These are phyloP conservation scores for Asobara japonica DNA, from an alignment of 1,140 invertebrate genomes.

Conservation along the genomic window DNA sequence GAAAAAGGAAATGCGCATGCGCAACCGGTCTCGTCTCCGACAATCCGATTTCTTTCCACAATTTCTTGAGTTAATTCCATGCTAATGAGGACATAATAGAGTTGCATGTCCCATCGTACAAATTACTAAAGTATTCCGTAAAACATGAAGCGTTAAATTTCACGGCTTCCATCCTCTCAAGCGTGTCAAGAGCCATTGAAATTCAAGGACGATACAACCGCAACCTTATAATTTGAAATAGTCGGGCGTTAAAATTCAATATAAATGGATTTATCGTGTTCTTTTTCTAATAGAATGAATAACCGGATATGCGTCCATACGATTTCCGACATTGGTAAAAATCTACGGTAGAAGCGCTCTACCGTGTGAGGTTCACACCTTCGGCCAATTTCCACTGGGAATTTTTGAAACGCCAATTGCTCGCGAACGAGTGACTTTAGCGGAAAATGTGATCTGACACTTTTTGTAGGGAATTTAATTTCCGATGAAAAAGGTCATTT, in stretches of 20 bases:
- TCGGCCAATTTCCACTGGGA: too few species aligned
- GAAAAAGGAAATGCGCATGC: too few species aligned
- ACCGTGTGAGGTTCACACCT: too few species aligned
- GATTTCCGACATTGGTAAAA: neutral
- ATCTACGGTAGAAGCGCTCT: too few species aligned
- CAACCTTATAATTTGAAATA: neutral
- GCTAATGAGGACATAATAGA: neutral
- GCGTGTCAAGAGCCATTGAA: neutral
- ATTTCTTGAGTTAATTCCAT: neutral
- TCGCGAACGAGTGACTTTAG: too few species aligned
- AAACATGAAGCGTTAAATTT: neutral
- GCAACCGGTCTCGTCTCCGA: too few species aligned
- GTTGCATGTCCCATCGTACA: neutral
- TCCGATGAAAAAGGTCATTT: too few species aligned
- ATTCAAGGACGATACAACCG: neutral
- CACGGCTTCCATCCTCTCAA: neutral
- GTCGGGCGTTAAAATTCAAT: neutral
- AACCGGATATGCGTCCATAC: neutral
- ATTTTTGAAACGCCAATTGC: too few species aligned
- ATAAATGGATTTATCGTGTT: neutral
- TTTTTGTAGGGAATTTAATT: too few species aligned
- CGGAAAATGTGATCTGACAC: too few species aligned
- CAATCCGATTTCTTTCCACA: too few species aligned
- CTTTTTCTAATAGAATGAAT: neutral
- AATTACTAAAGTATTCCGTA: neutral